phyloP scores from a whole-genome alignment of 2,888 invertebrate species.

The Ryuthela nishihirai region DNA sequence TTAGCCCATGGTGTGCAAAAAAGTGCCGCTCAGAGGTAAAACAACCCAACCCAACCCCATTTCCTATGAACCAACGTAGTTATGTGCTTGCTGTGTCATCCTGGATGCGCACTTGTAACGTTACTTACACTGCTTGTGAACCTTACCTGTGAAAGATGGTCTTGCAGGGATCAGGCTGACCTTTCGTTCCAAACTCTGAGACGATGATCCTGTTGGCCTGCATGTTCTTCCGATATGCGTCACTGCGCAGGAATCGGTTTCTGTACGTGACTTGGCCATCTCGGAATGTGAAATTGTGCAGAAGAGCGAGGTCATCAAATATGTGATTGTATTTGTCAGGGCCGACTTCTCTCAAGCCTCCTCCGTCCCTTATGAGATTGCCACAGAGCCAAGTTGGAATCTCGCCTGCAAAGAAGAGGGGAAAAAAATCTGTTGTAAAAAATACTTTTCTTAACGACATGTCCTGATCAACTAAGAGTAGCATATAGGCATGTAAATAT shows the following conservation, averaged over 20 bases:
- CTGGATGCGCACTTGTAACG: too few species aligned
- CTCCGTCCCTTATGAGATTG: slow-evolving; percentile 76
- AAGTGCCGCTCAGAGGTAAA: too few species aligned
- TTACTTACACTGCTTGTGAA: too few species aligned
- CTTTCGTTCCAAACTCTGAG: slow-evolving; percentile 73
- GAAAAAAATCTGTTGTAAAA: too few species aligned
- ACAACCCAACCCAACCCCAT: too few species aligned
- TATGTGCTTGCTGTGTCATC: too few species aligned
- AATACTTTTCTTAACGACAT: too few species aligned
- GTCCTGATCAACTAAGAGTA: too few species aligned
- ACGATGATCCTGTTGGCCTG: slow-evolving; percentile 76
- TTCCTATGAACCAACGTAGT: too few species aligned
- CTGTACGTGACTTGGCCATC: slow-evolving; percentile 75
- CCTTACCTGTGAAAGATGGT: slow-evolving; percentile 51
- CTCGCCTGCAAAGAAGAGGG: slow-evolving; percentile 52
- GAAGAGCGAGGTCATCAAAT: slow-evolving; percentile 77
- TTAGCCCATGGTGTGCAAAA: too few species aligned
- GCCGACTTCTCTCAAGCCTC: slow-evolving; percentile 78
- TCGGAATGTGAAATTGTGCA: slow-evolving; percentile 63
- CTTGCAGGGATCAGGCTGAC: slow-evolving; percentile 68
- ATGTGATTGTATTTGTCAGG: slow-evolving; percentile 73
- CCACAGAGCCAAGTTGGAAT: slow-evolving; percentile 77
- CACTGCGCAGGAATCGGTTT: slow-evolving; percentile 68
- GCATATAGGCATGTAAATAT: too few species aligned
- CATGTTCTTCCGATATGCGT: slow-evolving; percentile 57